Percentiles rank a stretch among this genome's conserved stretches.
phyloP scores from a whole-genome alignment of 53 echinoderm and acorn worm species.

The Actinopyga echinites region DNA sequence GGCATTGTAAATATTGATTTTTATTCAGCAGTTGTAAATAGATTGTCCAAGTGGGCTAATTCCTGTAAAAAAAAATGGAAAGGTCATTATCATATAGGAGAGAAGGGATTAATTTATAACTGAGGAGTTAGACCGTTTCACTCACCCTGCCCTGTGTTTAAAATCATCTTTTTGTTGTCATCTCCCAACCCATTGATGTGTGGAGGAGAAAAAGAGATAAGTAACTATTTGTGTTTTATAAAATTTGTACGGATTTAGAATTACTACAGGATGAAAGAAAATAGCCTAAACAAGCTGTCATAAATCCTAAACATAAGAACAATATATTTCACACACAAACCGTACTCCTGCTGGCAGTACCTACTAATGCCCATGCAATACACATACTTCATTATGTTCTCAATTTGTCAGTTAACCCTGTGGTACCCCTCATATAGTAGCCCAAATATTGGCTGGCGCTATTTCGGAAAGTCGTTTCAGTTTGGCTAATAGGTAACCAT shows the following conservation, averaged over 20 bases:
- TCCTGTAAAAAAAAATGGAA: constrained; percentile 7
- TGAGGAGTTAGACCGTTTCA: background rate
- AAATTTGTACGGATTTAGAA: background rate
- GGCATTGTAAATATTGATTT: constrained; percentile 23
- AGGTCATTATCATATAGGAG: background rate
- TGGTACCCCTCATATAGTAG: too few relatives aligned
- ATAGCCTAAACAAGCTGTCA: too few relatives aligned
- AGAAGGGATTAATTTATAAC: background rate
- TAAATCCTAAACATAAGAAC: too few relatives aligned
- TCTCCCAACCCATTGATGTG: background rate
- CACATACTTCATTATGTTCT: too few relatives aligned
- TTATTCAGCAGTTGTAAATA: constrained; percentile 41
- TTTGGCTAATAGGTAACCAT: too few relatives aligned
- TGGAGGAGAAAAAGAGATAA: background rate
- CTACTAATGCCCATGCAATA: too few relatives aligned
- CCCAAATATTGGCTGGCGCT: too few relatives aligned
- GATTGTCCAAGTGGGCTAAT: constrained; percentile 15
- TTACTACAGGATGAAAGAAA: background rate
- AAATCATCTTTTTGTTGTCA: background rate
- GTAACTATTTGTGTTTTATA: background rate
- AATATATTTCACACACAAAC: too few relatives aligned
- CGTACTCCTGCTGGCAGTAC: too few relatives aligned
- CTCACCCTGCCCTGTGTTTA: background rate
- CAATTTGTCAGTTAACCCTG: too few relatives aligned
- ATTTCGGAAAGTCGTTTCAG: too few relatives aligned